Evolutionary conservation across 2,888 invertebrate genomes (phyloP).

Genomic region (Diaphora mendica): DNA sequence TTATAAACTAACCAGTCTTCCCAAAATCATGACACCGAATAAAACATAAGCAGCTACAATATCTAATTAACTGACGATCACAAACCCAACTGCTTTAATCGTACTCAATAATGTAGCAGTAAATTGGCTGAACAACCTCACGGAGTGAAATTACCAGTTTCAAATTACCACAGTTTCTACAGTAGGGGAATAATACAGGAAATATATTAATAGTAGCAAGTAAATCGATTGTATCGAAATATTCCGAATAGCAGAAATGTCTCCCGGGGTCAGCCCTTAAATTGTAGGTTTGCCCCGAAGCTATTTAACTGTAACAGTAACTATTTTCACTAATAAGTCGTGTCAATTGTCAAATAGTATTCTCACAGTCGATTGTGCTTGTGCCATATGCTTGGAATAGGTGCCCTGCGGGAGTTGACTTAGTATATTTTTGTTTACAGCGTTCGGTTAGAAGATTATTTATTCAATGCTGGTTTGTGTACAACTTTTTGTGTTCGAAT

Average conservation of each 20-base stretch:
- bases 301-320: conserved; percentile 74
- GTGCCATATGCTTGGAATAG: conserved; percentile 66
- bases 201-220: no score
- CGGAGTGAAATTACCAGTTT: conserved; percentile 64
- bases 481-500: conserved; percentile 36
- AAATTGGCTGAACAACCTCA: conserved; percentile 58
- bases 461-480: conserved; percentile 29
- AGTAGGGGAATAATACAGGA: conserved; percentile 63
- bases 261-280: conserved; percentile 73
- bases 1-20: neutral
- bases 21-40: conserved; percentile 45
- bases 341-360: conserved; percentile 73
- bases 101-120: conserved; percentile 61
- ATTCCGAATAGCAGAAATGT: conserved; percentile 63
- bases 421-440: conserved; percentile 22
- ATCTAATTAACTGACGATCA: conserved; percentile 62
- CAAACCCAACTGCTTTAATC: conserved; percentile 61
- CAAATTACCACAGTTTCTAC: conserved; percentile 65
- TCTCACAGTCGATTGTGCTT: conserved; percentile 66
- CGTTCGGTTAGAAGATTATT: conserved; percentile 34
- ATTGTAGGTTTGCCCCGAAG: conserved; percentile 81
- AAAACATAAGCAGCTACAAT: conserved; percentile 44
- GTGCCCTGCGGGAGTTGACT: conserved; percentile 52
- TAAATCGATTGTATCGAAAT: conserved; percentile 73
- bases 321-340: conserved; percentile 80